Percentiles rank a stretch among this genome's conserved stretches.
Conservation (phyloP, 2,113 vertebrate genomes). For the Mustelus asterias region DNA sequence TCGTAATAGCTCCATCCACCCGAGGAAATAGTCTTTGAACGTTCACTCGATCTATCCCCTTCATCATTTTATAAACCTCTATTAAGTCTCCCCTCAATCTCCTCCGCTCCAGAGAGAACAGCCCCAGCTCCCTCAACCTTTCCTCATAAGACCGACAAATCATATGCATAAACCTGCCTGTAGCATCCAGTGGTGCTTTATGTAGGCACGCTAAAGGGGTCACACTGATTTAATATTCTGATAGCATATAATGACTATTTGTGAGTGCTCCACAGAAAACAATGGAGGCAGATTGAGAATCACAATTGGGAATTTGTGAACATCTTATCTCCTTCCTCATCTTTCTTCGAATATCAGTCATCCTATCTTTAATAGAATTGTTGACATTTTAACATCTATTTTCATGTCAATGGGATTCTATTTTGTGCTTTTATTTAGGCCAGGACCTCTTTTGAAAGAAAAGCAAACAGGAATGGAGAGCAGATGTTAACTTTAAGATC, state of each 20-base stretch:
- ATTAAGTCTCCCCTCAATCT: too few species aligned
- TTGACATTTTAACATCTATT: background rate
- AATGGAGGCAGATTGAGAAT: background rate
- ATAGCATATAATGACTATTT: background rate
- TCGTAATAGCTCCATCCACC: too few species aligned
- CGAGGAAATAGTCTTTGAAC: too few species aligned
- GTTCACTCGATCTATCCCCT: too few species aligned
- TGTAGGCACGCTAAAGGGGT: background rate
- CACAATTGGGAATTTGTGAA: background rate
- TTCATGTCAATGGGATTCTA: background rate
- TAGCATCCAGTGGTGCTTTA: background rate
- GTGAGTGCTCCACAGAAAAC: background rate
- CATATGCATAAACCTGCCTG: background rate
- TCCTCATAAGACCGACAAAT: too few species aligned
- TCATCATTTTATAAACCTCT: too few species aligned
- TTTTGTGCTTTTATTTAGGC: background rate
- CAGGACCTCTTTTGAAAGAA: background rate
- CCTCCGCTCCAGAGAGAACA: too few species aligned
- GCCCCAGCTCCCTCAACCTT: too few species aligned
- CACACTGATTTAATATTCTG: background rate
- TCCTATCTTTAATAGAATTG: background rate
- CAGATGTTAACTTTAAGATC: background rate
- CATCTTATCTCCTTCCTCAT: too few species aligned
- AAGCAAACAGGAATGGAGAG: background rate
- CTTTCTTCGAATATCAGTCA: background rate